A percentile compares a stretch with the other conserved stretches of the same genome.
These are phyloP conservation scores for Pica pica DNA, from an alignment of 2,113 vertebrate species.

Conservation along the genomic window DNA sequence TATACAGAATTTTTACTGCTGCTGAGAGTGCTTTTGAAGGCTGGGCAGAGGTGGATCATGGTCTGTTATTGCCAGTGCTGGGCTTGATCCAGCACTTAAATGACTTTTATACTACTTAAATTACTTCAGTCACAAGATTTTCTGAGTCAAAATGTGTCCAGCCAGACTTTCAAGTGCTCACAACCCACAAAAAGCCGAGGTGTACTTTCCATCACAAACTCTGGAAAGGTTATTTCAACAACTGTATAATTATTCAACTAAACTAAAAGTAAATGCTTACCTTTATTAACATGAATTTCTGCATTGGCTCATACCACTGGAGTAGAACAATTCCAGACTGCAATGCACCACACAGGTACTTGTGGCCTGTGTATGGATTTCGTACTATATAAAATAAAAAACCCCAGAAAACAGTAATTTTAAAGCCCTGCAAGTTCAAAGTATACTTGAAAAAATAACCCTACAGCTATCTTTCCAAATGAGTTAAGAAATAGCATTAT, in stretches of 20 bases:
- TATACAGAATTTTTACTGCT: neutral
- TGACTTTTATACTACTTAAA: neutral
- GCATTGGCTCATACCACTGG: slow-evolving; percentile 99
- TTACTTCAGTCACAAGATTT: neutral
- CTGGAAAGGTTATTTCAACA: neutral
- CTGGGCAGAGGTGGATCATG: neutral
- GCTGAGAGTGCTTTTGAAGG: neutral
- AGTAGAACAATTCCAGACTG: slow-evolving; percentile 95
- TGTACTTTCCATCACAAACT: neutral
- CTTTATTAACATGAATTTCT: slow-evolving; percentile 99
- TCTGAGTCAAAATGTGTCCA: neutral
- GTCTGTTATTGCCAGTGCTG: neutral
- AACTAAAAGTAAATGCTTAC: slow-evolving; percentile 57
- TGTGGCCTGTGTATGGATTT: slow-evolving; percentile 95
- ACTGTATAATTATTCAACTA: neutral
- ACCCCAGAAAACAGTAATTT: accelerated
- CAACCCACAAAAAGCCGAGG: neutral
- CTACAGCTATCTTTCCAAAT: neutral
- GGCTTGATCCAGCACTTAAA: neutral
- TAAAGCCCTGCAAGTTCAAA: neutral
- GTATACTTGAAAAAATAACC: neutral
- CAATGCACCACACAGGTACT: slow-evolving; percentile 94
- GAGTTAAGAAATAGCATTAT: neutral
- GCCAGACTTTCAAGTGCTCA: neutral
- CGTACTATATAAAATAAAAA: slow-evolving; percentile 74